phyloP scores from a whole-genome alignment of 1,140 invertebrate species.

The Drosophila tani region DNA sequence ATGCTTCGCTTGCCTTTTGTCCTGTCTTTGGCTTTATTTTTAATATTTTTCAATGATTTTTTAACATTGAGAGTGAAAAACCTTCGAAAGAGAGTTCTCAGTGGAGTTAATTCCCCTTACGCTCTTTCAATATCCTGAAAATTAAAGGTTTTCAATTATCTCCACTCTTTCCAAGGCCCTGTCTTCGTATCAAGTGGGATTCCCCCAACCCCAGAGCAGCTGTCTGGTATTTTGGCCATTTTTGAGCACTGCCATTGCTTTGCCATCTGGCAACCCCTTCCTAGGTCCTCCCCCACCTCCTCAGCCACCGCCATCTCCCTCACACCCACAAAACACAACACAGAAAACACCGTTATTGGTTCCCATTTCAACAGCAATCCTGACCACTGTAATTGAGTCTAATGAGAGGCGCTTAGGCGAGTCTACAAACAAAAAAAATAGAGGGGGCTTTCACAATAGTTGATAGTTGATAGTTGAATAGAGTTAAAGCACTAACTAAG shows the following conservation, averaged over 20 bases:
- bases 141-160: neutral
- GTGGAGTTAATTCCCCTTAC: neutral
- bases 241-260: slow-evolving; percentile 6
- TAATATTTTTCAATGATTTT: no score
- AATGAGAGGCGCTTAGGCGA: slow-evolving; percentile 48
- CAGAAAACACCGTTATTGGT: slow-evolving; percentile 1
- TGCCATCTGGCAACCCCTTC: slow-evolving; percentile 17
- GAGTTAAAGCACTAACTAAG: slow-evolving; percentile 64
- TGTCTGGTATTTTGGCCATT: slow-evolving; percentile 3
- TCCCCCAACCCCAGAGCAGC: neutral
- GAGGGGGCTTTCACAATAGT: slow-evolving; percentile 43
- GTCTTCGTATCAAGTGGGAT: neutral
- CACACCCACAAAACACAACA: neutral
- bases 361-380: slow-evolving; percentile 41
- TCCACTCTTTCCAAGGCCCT: no score
- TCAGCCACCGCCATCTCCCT: neutral
- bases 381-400: slow-evolving; percentile 49
- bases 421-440: slow-evolving; percentile 62
- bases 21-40: no score
- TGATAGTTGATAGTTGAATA: slow-evolving; percentile 4
- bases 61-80: no score
- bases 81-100: no score
- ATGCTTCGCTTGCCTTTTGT: no score
- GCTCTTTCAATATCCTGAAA: neutral
- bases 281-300: neutral